Conservation (phyloP, 2,888 invertebrate species). For the Epistrophe grossulariae region DNA sequence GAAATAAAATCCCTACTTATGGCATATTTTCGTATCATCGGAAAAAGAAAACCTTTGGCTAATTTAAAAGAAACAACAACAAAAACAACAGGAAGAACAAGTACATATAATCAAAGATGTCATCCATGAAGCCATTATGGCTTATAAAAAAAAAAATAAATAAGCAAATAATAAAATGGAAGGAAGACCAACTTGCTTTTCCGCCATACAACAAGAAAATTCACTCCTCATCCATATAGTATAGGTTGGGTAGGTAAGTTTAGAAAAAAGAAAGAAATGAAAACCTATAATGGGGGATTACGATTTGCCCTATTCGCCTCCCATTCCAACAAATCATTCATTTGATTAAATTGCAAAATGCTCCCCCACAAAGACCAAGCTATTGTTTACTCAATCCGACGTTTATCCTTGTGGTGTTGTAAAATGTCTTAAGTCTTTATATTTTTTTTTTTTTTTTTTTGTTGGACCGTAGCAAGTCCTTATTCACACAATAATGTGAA, state of each 20-base stretch:
- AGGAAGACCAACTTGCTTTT: conserved; percentile 4
- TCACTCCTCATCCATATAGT: not conserved
- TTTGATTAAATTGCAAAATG: conserved; percentile 72
- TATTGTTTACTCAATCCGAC: conserved; percentile 63
- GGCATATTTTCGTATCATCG: not conserved
- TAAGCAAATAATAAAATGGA: conserved; percentile 21
- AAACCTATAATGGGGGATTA: conserved; percentile 9
- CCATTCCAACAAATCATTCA: conserved; percentile 63
- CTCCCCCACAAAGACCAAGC: conserved; percentile 46
- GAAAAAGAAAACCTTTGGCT: conserved; percentile 2
- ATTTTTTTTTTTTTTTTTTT: not conserved
- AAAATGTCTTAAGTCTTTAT: conserved; percentile 51
- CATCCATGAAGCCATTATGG: conserved; percentile 55
- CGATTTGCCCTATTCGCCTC: conserved; percentile 5
- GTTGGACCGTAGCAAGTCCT: not conserved
- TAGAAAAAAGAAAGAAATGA: not conserved
- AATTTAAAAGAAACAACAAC: conserved; percentile 23
- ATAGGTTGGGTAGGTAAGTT: no score
- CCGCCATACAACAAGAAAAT: conserved; percentile 5
- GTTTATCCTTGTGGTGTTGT: conserved; percentile 70
- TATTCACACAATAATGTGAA: conserved; percentile 26
- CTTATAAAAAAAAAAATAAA: conserved; percentile 43
- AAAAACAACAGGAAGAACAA: conserved; percentile 7
- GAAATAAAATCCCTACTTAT: not conserved
- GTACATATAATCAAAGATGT: conserved; percentile 50